A percentile compares a stretch with the other conserved stretches of the same genome.
These are phyloP conservation scores for Pristiophorus japonicus DNA, from an alignment of 2,113 vertebrate species.

Conservation along the genomic window DNA sequence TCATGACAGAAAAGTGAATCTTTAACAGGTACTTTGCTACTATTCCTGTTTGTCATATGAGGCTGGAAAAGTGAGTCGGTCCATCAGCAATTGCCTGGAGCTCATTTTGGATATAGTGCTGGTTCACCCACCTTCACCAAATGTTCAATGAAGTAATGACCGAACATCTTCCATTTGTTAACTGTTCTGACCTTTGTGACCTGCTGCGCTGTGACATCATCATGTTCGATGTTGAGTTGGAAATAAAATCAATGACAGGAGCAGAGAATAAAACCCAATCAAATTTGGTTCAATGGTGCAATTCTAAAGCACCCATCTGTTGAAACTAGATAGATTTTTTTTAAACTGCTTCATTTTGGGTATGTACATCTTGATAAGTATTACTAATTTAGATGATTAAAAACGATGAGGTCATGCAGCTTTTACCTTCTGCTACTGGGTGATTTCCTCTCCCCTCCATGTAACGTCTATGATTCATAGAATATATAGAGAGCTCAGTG, in stretches of 20 bases:
- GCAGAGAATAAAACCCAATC: background rate
- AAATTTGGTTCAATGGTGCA: background rate
- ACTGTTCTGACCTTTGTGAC: constrained; percentile 3
- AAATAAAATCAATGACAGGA: background rate
- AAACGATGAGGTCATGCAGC: background rate
- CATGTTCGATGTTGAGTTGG: constrained; percentile 10
- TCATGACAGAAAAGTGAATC: background rate
- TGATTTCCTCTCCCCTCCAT: background rate
- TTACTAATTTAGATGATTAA: background rate
- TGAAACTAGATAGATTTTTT: background rate
- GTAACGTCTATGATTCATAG: background rate
- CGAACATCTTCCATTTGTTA: background rate
- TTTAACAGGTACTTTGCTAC: background rate
- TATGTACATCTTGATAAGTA: background rate
- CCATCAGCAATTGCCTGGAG: background rate
- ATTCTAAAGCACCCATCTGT: background rate
- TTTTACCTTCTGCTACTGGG: background rate
- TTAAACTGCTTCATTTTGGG: background rate
- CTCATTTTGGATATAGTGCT: background rate
- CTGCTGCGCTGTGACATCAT: background rate
- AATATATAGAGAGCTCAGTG: background rate
- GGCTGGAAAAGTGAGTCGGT: background rate
- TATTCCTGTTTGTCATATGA: background rate
- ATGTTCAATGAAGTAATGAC: background rate
- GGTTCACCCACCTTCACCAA: background rate